Evolutionary conservation across 2,113 vertebrate genomes (phyloP).

Genomic region (Danio rerio): GRCz12tu NC_133188.1:36413501-36414000

Average conservation of each 20-base stretch:
- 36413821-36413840: background rate
- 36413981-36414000: background rate
- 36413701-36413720: too few species aligned
- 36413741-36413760: background rate
- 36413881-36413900: constrained; percentile 2
- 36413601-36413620: too few species aligned
- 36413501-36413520: too few species aligned
- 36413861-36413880: background rate
- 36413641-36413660: too few species aligned
- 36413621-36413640: too few species aligned
- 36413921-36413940: background rate
- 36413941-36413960: background rate
- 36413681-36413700: too few species aligned
- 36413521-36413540: too few species aligned
- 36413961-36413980: constrained; percentile 21
- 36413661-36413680: too few species aligned
- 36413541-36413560: too few species aligned
- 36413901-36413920: background rate
- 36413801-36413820: background rate
- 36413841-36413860: background rate
- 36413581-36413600: too few species aligned
- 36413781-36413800: background rate
- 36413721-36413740: background rate
- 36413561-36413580: too few species aligned
- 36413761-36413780: background rate